Conservation (phyloP, 2,113 vertebrate genomes). For the Erinaceus europaeus region DNA sequence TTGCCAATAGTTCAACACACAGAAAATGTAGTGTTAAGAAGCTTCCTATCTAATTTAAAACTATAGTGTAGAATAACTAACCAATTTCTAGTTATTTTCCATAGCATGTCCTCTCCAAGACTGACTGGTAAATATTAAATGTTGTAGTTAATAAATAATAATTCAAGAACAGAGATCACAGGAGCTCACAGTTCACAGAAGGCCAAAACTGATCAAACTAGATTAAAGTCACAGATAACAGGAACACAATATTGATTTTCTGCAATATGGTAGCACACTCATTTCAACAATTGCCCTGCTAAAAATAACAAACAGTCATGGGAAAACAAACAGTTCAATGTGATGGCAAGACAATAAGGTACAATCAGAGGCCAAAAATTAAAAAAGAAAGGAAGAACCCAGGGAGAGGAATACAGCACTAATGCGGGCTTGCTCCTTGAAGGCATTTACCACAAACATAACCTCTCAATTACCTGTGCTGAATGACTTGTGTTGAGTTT, state of each 20-base stretch:
- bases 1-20: constrained; percentile 27
- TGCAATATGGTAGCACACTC: neutral
- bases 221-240: neutral
- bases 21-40: neutral
- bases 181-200: neutral
- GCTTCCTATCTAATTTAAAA: constrained; percentile 13
- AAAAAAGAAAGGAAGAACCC: neutral
- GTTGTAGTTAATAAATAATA: neutral
- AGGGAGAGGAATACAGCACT: neutral
- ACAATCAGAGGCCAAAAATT: neutral
- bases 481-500: neutral
- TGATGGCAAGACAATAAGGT: neutral
- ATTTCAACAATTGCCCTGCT: neutral
- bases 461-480: neutral
- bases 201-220: neutral
- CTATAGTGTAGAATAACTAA: neutral
- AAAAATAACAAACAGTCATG: neutral
- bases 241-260: neutral
- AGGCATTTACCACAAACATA: too few relatives aligned
- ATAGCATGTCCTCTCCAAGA: neutral
- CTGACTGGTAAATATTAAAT: neutral
- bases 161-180: neutral
- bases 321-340: neutral
- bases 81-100: constrained; percentile 13
- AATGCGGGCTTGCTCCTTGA: neutral